phyloP scores from a whole-genome alignment of 1,140 invertebrate species.

The Drosophila bocqueti region DNA sequence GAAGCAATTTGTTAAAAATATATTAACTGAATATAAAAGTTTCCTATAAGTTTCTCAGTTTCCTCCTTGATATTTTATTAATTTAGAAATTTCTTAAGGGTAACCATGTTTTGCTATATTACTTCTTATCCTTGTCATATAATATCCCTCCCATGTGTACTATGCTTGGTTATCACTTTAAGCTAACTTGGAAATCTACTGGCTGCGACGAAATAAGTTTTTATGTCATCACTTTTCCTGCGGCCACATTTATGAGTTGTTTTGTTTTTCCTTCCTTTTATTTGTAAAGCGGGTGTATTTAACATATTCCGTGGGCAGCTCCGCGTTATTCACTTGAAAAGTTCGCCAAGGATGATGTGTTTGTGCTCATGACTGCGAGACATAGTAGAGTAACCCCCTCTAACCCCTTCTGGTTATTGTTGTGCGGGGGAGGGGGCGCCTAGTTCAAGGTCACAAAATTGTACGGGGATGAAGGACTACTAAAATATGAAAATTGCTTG shows the following conservation, averaged over 20 bases:
- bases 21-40: too few species aligned
- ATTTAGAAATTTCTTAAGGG: too few species aligned
- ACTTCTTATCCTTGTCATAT: too few species aligned
- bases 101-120: not conserved
- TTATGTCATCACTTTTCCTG: slow-evolving; percentile 33
- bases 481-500: slow-evolving; percentile 49
- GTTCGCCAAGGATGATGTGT: slow-evolving; percentile 63
- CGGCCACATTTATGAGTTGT: slow-evolving; percentile 38
- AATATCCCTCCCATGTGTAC: too few species aligned
- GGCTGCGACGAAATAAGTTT: slow-evolving; percentile 62
- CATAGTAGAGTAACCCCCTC: slow-evolving; percentile 19
- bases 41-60: too few species aligned
- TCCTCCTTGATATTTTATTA: not conserved
- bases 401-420: slow-evolving; percentile 13
- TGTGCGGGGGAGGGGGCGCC: not conserved
- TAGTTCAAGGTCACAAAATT: slow-evolving; percentile 41
- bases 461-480: slow-evolving; percentile 11
- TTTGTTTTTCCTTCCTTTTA: slow-evolving; percentile 21
- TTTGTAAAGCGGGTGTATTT: slow-evolving; percentile 45
- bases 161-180: not conserved
- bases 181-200: slow-evolving; percentile 13
- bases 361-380: slow-evolving; percentile 31
- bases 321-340: slow-evolving; percentile 56
- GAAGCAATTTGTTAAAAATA: not conserved
- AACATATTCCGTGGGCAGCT: slow-evolving; percentile 55